Evolutionary conservation across 2,888 invertebrate genomes (phyloP).

Genomic region (Frankliniella intonsa): DNA sequence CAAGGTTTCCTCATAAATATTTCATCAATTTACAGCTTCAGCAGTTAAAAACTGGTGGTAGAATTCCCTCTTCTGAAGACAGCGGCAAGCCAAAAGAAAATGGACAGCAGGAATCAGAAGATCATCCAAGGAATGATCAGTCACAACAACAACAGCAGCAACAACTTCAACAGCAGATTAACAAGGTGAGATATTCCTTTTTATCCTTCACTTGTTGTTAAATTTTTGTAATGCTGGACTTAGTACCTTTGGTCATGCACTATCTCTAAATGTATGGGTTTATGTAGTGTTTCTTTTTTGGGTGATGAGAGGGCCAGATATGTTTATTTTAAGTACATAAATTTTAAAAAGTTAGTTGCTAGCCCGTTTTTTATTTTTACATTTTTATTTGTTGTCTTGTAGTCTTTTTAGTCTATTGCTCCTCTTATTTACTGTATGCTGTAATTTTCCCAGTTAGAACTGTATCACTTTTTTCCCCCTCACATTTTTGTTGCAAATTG

Average conservation of each 20-base stretch:
- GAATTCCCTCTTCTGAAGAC: constrained; percentile 53
- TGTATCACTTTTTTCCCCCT: not conserved
- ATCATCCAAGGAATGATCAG: constrained; percentile 48
- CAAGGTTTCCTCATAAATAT: constrained; percentile 30
- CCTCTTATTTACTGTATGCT: not conserved
- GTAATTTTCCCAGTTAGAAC: not conserved
- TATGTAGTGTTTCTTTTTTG: not conserved
- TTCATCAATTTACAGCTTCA: constrained; percentile 57
- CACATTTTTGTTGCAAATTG: not conserved
- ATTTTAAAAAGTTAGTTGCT: not conserved
- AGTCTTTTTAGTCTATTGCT: not conserved
- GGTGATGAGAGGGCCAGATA: not conserved
- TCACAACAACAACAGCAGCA: constrained; percentile 46
- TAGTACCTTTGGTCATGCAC: no score
- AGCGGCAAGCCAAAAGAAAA: constrained; percentile 65
- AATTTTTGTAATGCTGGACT: not conserved
- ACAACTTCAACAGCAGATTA: constrained; percentile 35
- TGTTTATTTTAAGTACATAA: not conserved
- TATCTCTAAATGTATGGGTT: no score
- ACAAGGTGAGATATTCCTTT: constrained; percentile 48
- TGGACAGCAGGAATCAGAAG: constrained; percentile 63
- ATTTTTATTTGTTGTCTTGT: not conserved
- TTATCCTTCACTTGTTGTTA: constrained; percentile 28
- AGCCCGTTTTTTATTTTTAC: not conserved
- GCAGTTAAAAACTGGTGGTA: constrained; percentile 69